Evolutionary conservation across 2,888 invertebrate species (phyloP).

Genomic region (Metallyticus violacea): DNA sequence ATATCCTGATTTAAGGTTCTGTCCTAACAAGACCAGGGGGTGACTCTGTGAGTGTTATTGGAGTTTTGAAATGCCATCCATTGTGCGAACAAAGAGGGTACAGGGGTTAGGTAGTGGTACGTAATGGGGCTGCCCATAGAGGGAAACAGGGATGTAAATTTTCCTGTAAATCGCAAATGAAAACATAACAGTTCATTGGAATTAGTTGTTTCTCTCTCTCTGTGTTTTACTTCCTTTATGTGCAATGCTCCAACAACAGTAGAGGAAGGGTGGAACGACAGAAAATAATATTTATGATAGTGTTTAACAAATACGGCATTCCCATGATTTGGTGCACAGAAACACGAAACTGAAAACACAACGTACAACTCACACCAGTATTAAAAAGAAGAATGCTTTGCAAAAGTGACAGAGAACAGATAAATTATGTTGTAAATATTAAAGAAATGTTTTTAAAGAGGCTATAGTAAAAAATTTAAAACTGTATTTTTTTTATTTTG

Average conservation of each 20-base stretch:
- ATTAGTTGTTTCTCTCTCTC: not conserved
- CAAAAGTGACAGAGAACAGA: too few species aligned
- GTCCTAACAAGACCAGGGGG: not conserved
- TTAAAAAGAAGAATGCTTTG: too few species aligned
- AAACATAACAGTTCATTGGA: not conserved
- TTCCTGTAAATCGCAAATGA: not conserved
- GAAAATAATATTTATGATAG: not conserved
- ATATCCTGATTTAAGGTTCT: not conserved
- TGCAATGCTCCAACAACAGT: too few species aligned
- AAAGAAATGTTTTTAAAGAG: too few species aligned
- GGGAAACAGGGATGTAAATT: not conserved
- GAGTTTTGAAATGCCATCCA: not conserved
- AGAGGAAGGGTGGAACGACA: not conserved
- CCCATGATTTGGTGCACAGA: not conserved
- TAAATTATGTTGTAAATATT: too few species aligned
- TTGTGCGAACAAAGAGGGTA: not conserved
- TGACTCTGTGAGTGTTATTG: not conserved
- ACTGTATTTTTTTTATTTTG: too few species aligned
- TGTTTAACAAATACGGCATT: not conserved
- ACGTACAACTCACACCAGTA: too few species aligned
- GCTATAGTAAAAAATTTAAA: too few species aligned
- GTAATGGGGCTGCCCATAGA: not conserved
- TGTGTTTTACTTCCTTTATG: too few species aligned
- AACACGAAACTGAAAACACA: too few species aligned
- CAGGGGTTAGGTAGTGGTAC: too few species aligned